These are phyloP conservation scores for Pantherophis alleghaniensis DNA, from an alignment of 2,797 vertebrate genomes.

Conservation along the genomic window DNA sequence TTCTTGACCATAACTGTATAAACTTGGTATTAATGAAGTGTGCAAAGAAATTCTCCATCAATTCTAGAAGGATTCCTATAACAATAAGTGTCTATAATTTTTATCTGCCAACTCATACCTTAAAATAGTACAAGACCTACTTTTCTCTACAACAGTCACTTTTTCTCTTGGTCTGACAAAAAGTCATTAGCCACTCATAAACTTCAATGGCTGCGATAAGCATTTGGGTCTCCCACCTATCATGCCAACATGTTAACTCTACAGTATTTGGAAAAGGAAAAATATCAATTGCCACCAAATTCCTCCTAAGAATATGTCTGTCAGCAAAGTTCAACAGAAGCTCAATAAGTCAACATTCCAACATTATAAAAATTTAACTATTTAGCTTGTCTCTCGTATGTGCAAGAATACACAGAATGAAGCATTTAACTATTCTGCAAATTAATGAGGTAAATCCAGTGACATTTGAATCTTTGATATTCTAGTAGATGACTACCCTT, in stretches of 20 bases:
- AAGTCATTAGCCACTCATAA: neutral
- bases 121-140: neutral
- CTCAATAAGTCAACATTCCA: neutral
- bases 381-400: neutral
- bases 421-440: neutral
- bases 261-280: neutral
- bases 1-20: conserved; percentile 7
- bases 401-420: neutral
- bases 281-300: neutral
- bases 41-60: neutral
- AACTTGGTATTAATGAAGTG: neutral
- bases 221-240: neutral
- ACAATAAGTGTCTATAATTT: neutral
- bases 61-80: neutral
- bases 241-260: neutral
- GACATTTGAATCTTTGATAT: neutral
- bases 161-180: neutral
- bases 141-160: neutral
- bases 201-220: neutral
- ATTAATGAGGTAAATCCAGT: neutral
- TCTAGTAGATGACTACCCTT: neutral
- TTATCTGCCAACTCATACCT: neutral
- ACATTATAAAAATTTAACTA: neutral
- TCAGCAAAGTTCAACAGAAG: neutral
- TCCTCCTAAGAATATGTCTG: neutral